A percentile compares a stretch with the other conserved stretches of the same genome.
Conservation (phyloP, 2,113 vertebrate species). For the Hippocampus guttulatus region DNA sequence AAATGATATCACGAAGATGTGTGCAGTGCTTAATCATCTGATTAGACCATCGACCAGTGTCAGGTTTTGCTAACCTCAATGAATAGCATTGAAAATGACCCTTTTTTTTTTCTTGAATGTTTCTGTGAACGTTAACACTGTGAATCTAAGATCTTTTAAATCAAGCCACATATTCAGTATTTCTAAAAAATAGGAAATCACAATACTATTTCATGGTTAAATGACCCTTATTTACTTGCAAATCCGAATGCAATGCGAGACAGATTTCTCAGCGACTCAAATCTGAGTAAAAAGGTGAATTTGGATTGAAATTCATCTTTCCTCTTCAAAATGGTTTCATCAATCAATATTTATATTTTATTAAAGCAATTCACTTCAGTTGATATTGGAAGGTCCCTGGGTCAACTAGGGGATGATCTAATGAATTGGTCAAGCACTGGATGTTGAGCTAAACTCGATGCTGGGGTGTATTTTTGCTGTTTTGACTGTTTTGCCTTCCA, state of each 20-base stretch:
- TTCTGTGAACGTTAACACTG: no score
- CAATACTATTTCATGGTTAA: background rate
- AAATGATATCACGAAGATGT: conserved; percentile 5
- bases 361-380: background rate
- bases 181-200: no score
- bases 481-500: background rate
- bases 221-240: no score
- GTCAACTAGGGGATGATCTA: no score
- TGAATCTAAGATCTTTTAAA: no score
- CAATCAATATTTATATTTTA: background rate
- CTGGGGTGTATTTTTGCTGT: background rate
- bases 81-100: background rate
- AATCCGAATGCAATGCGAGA: no score
- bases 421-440: background rate
- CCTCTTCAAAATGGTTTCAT: background rate
- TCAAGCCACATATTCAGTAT: no score
- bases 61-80: background rate
- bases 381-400: no score
- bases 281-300: background rate
- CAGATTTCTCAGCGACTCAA: no score
- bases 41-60: background rate
- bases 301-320: background rate
- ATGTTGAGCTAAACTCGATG: background rate
- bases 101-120: no score
- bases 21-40: background rate